These are phyloP conservation scores for Brachionus rubens DNA, from an alignment of 1,140 invertebrate genomes.

Conservation along the genomic window DNA sequence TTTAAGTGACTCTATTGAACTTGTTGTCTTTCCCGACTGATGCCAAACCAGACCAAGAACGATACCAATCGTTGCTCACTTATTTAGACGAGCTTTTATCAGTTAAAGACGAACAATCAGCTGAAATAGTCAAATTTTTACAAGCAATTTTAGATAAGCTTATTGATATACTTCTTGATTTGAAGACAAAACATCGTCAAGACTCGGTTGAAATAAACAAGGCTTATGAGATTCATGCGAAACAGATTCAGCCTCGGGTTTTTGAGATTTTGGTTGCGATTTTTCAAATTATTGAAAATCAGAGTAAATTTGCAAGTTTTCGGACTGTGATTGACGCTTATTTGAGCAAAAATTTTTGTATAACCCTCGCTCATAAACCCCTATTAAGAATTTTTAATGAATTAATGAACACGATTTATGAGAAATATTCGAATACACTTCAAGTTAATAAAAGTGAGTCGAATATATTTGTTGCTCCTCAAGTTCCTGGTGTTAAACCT, in stretches of 20 bases:
- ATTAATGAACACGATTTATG: not conserved
- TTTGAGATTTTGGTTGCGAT: conserved; percentile 42
- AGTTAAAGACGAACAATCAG: conserved; percentile 15
- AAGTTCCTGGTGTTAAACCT: not conserved
- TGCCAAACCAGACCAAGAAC: not conserved
- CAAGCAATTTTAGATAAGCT: conserved; percentile 45
- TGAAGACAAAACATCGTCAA: conserved; percentile 7
- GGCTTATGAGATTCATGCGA: conserved; percentile 1
- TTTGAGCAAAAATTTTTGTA: conserved; percentile 41
- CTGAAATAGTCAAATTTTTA: conserved; percentile 44
- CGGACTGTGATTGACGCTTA: conserved; percentile 32
- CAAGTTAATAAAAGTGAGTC: not conserved
- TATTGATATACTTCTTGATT: conserved; percentile 29
- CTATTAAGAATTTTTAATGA: conserved; percentile 29
- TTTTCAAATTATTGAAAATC: conserved; percentile 46
- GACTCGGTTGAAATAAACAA: not conserved
- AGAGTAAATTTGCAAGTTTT: conserved; percentile 43
- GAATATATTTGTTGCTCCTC: not conserved
- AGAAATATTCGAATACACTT: not conserved
- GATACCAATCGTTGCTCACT: not conserved
- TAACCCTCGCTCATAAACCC: conserved; percentile 13
- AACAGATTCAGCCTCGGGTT: conserved; percentile 27
- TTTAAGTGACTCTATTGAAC: conserved; percentile 30
- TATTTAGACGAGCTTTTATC: conserved; percentile 40
- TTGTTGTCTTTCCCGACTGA: conserved; percentile 15